Percentiles rank a stretch among this genome's conserved stretches.
These are phyloP conservation scores for Egretta garzetta DNA, from an alignment of 2,113 vertebrate genomes.

Conservation along the genomic window DNA sequence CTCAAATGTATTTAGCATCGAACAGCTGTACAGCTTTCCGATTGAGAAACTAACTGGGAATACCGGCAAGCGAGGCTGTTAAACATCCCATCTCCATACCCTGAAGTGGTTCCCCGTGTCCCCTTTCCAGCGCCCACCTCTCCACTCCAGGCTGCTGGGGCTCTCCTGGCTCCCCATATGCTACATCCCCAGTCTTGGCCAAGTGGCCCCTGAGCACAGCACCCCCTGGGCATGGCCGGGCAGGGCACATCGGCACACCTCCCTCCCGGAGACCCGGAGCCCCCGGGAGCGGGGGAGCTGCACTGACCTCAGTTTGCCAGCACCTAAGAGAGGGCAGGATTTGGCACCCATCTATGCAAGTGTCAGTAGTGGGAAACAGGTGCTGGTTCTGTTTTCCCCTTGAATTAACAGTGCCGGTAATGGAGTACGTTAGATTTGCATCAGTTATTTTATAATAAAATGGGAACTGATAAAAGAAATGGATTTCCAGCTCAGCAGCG, in stretches of 20 bases:
- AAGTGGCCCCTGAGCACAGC: background rate
- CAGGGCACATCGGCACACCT: background rate
- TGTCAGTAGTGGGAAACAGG: rapidly evolving
- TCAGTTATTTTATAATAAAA: background rate
- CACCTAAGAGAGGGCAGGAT: background rate
- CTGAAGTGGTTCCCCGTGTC: background rate
- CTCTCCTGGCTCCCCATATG: background rate
- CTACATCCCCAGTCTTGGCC: background rate
- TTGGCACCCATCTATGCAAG: background rate
- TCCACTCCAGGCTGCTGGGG: background rate
- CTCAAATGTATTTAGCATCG: background rate
- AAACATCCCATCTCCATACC: rapidly evolving
- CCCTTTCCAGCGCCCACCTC: background rate
- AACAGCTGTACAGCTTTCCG: background rate
- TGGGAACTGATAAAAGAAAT: background rate
- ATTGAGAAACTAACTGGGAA: background rate
- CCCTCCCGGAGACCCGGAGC: background rate
- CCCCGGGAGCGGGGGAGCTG: background rate
- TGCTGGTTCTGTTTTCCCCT: background rate
- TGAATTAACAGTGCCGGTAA: rapidly evolving
- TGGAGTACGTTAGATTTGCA: background rate
- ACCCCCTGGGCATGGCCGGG: background rate
- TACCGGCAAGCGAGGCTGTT: background rate
- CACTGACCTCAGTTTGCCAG: too few relatives aligned
- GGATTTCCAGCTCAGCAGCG: background rate